phyloP scores from a whole-genome alignment of 2,888 invertebrate species.

The Euzophera pinguis region DNA sequence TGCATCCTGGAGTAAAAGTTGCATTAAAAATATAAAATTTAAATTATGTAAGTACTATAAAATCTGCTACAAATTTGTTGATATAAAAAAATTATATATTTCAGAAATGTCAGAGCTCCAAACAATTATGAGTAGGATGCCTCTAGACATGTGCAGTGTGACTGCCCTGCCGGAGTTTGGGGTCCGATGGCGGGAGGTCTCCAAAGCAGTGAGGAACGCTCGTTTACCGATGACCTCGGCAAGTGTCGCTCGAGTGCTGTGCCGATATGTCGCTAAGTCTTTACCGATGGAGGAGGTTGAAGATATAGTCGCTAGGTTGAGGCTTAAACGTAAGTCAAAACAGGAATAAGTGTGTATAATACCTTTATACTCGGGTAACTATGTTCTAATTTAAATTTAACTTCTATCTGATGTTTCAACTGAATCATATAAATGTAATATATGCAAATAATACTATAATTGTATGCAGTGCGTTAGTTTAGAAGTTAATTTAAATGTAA shows the following conservation, averaged over 20 bases:
- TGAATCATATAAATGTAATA: too few relatives aligned
- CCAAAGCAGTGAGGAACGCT: conserved; percentile 38
- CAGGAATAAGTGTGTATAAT: background rate
- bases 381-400: too few relatives aligned
- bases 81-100: too few relatives aligned
- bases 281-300: conserved; percentile 41
- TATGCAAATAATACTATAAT: too few relatives aligned
- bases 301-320: conserved; percentile 39
- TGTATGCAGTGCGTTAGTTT: too few relatives aligned
- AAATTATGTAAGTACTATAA: too few relatives aligned
- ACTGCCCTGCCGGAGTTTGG: conserved; percentile 53
- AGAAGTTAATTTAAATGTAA: too few relatives aligned
- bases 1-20: too few relatives aligned
- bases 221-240: conserved; percentile 48
- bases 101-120: conserved; percentile 49
- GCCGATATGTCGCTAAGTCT: conserved; percentile 35
- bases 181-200: conserved; percentile 48
- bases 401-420: too few relatives aligned
- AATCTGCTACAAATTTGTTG: too few relatives aligned
- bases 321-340: conserved; percentile 43
- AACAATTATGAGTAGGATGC: conserved; percentile 45
- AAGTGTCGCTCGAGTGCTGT: conserved; percentile 49
- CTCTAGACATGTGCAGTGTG: conserved; percentile 41
- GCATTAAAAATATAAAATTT: too few relatives aligned
- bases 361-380: too few relatives aligned